phyloP scores from a whole-genome alignment of 2,797 vertebrate species.

The Chloroceryle inda region DNA sequence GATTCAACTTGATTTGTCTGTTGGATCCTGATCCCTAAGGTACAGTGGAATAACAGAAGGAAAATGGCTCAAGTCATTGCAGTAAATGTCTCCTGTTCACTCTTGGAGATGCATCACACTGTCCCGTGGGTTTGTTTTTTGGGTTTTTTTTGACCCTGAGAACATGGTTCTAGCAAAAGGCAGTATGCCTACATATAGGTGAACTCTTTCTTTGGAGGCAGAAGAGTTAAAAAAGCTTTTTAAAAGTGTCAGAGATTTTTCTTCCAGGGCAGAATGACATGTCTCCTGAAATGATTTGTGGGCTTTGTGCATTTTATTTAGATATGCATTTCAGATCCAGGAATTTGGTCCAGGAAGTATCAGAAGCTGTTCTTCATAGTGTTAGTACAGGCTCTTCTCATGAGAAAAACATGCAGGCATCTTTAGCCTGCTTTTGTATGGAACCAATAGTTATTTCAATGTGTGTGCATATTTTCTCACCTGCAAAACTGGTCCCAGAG shows the following conservation, averaged over 20 bases:
- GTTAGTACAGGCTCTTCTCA: slow-evolving; percentile 1
- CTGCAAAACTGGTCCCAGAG: not conserved
- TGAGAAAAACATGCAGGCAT: not conserved
- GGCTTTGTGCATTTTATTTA: not conserved
- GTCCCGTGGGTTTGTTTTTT: not conserved
- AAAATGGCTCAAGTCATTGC: not conserved
- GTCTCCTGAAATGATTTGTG: not conserved
- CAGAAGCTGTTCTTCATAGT: not conserved
- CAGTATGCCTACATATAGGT: not conserved
- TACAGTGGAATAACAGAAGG: not conserved
- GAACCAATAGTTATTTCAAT: slow-evolving; percentile 22
- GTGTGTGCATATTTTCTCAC: not conserved
- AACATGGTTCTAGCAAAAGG: not conserved
- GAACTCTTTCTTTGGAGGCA: not conserved
- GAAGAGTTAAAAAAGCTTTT: not conserved
- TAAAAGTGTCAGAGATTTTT: not conserved
- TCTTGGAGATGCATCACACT: not conserved
- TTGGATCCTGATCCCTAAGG: not conserved
- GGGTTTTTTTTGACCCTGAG: not conserved
- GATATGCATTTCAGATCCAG: not conserved
- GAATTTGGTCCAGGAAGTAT: slow-evolving; percentile 30
- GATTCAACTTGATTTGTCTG: not conserved
- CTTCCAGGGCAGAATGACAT: not conserved
- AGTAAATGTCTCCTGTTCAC: not conserved
- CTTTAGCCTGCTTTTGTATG: slow-evolving; percentile 6